Evolutionary conservation across 2,113 vertebrate genomes (phyloP), one percentile per base, ranked within the genome.

Genomic region (Aptenodytes forsteri): DNA sequence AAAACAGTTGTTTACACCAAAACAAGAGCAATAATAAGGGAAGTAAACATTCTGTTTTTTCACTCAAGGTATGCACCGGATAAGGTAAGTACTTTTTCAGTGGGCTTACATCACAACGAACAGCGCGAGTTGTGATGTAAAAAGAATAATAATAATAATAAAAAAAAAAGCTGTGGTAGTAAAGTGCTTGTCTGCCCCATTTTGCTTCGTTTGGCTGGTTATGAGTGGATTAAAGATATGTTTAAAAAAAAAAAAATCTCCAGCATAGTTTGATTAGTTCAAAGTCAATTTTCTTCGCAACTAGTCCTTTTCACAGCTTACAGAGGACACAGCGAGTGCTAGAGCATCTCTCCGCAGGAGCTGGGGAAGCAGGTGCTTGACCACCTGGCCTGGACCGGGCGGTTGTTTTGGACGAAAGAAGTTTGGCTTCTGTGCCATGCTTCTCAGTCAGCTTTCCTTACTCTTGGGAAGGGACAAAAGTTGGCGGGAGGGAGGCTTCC

Each of bases 141-240:
- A 98, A 98, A 81, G 42, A 73, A 56, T 80, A 90, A 36, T 10
- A 65, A 46, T 36, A 70, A 89, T 9, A 65, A 90, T 8, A 62
- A 21, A 21, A 47, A 82, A 55, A 97, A 96, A 97, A 98, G 98
- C 99, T 99, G 99, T 99, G 98, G 99, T 99, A 99, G 99, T 99
- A 99, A 99, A 99, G 99, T 99, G 99, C 99, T 99, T 99, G 99
- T 99, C 98, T 99, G 98, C 98, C 98, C 99, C 98, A 99, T 98
- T 99, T 98, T 99, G 99, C 99, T 99, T 99, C 99, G 99, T 99
- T 99, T 99, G 99, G 99, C 99, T 99, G 99, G 99, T 99, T 99
- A 99, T 99, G 99, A 99, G 99, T 99, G 99, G 99, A 99, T 99
- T 99, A 99, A 99, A 99, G 98, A 99, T 98, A 98, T 46, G 98